phyloP scores from a whole-genome alignment of 2,113 vertebrate species.

The Ammodytes dubius region DNA sequence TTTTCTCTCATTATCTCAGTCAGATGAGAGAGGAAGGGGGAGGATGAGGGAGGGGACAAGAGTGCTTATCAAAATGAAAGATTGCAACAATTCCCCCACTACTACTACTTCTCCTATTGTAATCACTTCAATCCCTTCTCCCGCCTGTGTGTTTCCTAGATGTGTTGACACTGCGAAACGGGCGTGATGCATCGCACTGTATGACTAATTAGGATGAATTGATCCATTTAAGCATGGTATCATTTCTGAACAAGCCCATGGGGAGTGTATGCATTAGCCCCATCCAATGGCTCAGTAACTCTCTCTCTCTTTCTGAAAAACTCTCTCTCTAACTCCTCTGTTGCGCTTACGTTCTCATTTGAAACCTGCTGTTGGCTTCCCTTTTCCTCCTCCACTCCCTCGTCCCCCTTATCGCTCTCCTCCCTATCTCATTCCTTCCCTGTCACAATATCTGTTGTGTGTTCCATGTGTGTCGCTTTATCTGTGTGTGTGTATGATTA shows the following conservation, averaged over 20 bases:
- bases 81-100: conserved; percentile 75
- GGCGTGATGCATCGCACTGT: conserved; percentile 73
- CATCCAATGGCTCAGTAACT: conserved; percentile 73
- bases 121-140: conserved; percentile 76
- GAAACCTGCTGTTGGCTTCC: conserved; percentile 14
- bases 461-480: conserved; percentile 46
- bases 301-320: conserved; percentile 52
- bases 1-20: conserved; percentile 60
- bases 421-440: conserved; percentile 28
- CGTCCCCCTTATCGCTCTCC: conserved; percentile 26
- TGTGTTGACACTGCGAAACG: conserved; percentile 79
- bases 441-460: conserved; percentile 50
- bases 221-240: conserved; percentile 82
- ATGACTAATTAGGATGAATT: conserved; percentile 84
- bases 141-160: conserved; percentile 65
- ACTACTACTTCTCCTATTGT: conserved; percentile 62
- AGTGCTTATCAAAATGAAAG: conserved; percentile 79
- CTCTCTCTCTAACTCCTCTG: conserved; percentile 27
- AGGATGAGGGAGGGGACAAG: conserved; percentile 30
- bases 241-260: conserved; percentile 78
- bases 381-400: background rate
- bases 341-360: conserved; percentile 30
- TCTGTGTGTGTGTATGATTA: conserved; percentile 39
- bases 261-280: conserved; percentile 79
- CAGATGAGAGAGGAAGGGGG: conserved; percentile 38